These are phyloP conservation scores for Lepidotrigona ventralis DNA, from an alignment of 1,140 invertebrate species.

Conservation along the genomic window DNA sequence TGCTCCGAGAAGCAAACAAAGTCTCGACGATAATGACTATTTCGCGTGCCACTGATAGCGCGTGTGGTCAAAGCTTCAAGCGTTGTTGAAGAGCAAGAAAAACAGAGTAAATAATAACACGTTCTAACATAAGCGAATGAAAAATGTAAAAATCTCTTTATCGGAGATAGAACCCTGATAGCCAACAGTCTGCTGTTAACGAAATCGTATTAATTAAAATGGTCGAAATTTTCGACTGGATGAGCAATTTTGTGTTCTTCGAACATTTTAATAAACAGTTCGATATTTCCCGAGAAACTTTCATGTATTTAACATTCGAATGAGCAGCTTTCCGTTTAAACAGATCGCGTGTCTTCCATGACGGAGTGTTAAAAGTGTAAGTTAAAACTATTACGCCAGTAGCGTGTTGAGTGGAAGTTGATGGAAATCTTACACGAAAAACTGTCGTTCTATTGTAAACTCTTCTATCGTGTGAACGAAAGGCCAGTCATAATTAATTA, in stretches of 20 bases:
- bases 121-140: no score
- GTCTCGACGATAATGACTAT: slow-evolving; percentile 34
- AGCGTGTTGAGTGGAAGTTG: background rate
- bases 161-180: no score
- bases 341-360: background rate
- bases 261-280: background rate
- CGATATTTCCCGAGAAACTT: background rate
- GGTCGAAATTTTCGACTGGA: background rate
- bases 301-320: background rate
- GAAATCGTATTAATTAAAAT: no score
- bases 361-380: background rate
- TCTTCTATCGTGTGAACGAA: no score
- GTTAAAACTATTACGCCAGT: background rate
- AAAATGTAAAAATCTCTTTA: slow-evolving; percentile 15
- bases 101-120: slow-evolving; percentile 8
- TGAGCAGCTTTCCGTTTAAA: background rate
- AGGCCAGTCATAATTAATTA: no score
- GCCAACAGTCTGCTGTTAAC: no score
- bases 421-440: background rate
- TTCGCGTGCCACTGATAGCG: slow-evolving; percentile 45
- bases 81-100: slow-evolving; percentile 1
- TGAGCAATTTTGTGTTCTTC: background rate
- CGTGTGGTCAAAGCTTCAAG: background rate
- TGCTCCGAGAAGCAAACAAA: slow-evolving; percentile 14
- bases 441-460: no score